Conservation (phyloP, 2,113 vertebrate genomes). For the Irena cyanogastra region DNA sequence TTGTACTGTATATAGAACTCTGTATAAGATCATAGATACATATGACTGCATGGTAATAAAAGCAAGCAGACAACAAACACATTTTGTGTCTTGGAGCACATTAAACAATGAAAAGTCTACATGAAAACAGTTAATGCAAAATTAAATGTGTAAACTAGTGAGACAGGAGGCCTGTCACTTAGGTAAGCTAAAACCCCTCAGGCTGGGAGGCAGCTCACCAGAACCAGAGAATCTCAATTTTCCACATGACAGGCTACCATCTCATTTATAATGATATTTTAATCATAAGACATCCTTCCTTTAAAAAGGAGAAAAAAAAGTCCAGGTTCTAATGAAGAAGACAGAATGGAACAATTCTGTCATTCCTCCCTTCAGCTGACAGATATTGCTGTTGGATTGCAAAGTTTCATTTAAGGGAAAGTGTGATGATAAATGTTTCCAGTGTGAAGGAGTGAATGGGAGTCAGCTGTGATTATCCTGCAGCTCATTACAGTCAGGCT, state of each 20-base stretch:
- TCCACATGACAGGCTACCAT: conserved; percentile 21
- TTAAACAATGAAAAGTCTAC: background rate
- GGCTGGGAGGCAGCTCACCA: conserved; percentile 11
- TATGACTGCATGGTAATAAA: background rate
- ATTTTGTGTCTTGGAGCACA: background rate
- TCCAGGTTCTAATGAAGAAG: background rate
- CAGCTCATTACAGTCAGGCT: background rate
- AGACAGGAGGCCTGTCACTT: background rate
- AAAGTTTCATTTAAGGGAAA: conserved; percentile 28
- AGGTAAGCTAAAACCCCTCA: background rate
- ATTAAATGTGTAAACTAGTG: conserved; percentile 19
- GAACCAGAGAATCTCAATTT: conserved; percentile 50
- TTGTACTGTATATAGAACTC: background rate
- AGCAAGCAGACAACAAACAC: background rate
- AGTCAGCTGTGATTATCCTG: conserved; percentile 6
- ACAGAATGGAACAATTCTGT: background rate
- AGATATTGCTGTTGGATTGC: conserved; percentile 17
- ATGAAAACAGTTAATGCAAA: background rate
- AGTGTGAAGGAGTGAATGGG: background rate
- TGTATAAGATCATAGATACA: background rate
- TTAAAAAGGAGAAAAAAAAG: background rate
- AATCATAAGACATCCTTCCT: conserved; percentile 27
- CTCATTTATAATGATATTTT: conserved; percentile 63
- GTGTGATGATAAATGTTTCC: conserved; percentile 19
- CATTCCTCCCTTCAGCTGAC: background rate